Base-by-base conservation (phyloP, 53 echinoderm and acorn worm genomes). In the Apostichopus leukothele region DNA sequence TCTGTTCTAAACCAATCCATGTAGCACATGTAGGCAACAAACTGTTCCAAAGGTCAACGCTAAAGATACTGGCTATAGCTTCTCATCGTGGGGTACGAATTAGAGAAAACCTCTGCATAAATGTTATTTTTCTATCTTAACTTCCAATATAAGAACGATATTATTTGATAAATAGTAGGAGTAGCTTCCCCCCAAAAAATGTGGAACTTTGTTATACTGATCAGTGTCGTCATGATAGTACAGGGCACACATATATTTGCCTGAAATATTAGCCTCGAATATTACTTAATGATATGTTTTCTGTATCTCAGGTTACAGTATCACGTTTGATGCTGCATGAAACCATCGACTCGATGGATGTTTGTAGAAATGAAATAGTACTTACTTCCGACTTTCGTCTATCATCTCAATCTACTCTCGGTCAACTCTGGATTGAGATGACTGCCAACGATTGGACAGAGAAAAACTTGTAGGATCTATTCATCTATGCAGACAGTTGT, bases 51-150 rank as follows among this genome's bases (percentile, higher is more conserved):
- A 21, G 60, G 14, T 84, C 67, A 25, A 66, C 84, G 6, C 19
- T 84, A 22, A 59, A 84, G 60, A 53, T 59, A 14, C 19, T 84
- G 13, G 66, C 52, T 16, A 84, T 84, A 6, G 84, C 84, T 9
- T 84, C 84, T 1, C 6, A 61, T 22, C 25, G 22, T 20, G 60
- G 10, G 5, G 66, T 84, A 84, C 57, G 84, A 16, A 7, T 11
- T 63, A 63, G 11, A 63, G 63, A 13, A 13, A 16, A 13, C 3
- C 0, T 63, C 13, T 63, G 0, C 16, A 63, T 63, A 7, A 13
- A 63, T 13, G 11, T 63, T 63, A 11, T 11, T 63, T 13, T 16
- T 9, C 63, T 16, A 63, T 13, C 63, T 63, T 63, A 13, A 4
- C 0, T 16, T 63, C 11, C 10, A 6, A 63, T 63, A 16, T 63